phyloP scores from a whole-genome alignment of 2,888 invertebrate genomes.

The Dryocosmus kuriphilus region DNA sequence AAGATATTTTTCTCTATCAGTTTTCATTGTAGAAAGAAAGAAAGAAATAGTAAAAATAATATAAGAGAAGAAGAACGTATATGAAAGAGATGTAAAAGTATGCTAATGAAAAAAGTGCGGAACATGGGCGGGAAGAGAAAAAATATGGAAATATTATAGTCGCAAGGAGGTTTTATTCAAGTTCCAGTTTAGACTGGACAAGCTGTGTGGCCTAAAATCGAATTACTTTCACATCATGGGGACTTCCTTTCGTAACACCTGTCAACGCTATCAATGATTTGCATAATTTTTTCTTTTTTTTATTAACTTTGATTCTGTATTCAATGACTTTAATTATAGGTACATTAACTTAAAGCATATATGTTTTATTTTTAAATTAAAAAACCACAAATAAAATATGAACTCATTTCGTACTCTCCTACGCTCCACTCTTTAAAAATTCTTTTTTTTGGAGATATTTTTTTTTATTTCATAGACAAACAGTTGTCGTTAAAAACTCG shows the following conservation, averaged over 20 bases:
- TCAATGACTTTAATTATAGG: background rate
- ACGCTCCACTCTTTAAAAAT: too few relatives aligned
- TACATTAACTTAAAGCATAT: background rate
- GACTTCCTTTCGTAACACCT: background rate
- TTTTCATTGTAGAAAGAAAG: background rate
- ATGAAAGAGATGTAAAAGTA: too few relatives aligned
- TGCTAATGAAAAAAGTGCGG: too few relatives aligned
- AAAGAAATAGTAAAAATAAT: background rate
- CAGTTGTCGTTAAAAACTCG: too few relatives aligned
- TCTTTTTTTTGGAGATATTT: too few relatives aligned
- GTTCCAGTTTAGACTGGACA: background rate
- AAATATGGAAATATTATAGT: background rate
- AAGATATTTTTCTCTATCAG: background rate
- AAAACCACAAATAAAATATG: too few relatives aligned
- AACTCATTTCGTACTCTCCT: too few relatives aligned
- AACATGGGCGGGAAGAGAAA: background rate
- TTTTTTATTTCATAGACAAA: too few relatives aligned
- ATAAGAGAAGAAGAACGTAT: too few relatives aligned
- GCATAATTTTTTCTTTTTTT: too few relatives aligned
- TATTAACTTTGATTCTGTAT: background rate
- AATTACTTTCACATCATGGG: background rate
- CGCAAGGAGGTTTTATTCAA: background rate
- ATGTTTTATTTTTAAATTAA: too few relatives aligned
- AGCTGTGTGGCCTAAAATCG: constrained; percentile 2
- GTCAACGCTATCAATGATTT: background rate